phyloP scores from a whole-genome alignment of 2,113 vertebrate species.

The Psammodynastes pulverulentus region DNA sequence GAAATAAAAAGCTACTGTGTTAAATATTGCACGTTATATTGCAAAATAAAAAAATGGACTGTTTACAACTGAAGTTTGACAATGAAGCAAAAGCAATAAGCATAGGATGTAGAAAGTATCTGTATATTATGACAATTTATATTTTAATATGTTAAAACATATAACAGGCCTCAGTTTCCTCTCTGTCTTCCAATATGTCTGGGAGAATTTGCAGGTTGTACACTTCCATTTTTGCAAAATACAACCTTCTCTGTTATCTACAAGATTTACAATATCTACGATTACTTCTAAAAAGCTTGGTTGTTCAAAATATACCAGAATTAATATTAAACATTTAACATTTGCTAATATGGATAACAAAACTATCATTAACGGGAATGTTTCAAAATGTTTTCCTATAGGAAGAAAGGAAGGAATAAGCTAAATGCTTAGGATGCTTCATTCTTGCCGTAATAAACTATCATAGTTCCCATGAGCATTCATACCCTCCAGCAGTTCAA shows the following conservation, averaged over 20 bases:
- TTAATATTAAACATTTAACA: background rate
- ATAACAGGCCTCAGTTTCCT: background rate
- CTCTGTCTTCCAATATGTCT: background rate
- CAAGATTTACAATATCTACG: background rate
- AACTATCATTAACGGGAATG: background rate
- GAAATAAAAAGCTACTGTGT: background rate
- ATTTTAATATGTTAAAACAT: background rate
- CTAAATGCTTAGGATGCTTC: background rate
- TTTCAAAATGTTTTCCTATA: background rate
- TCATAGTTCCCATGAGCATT: background rate
- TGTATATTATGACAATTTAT: background rate
- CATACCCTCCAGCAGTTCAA: background rate
- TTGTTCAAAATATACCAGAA: background rate
- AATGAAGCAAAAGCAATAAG: background rate
- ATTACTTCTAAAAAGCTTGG: background rate
- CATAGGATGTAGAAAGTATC: background rate
- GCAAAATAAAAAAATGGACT: background rate
- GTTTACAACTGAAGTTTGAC: background rate
- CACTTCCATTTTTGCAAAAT: background rate
- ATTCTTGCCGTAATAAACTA: background rate
- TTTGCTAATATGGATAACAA: background rate
- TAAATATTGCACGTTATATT: background rate
- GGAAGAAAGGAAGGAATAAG: background rate
- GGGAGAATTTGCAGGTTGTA: too few relatives aligned
- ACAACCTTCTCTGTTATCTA: background rate